These are phyloP conservation scores for Ceyx cyanopectus DNA, from an alignment of 2,113 vertebrate species.

Conservation along the genomic window DNA sequence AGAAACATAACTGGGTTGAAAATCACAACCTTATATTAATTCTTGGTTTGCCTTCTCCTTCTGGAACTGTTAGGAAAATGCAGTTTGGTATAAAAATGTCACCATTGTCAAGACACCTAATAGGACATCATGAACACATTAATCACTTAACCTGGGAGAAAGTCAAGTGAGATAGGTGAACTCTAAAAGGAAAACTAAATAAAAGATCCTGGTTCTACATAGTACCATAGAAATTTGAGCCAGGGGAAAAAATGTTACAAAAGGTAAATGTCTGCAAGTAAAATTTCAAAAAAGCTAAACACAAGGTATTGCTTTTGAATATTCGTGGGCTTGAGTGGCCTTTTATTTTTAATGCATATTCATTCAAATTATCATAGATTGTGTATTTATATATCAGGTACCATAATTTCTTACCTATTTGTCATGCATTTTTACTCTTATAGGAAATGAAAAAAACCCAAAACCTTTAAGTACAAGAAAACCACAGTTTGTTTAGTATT, in stretches of 20 bases:
- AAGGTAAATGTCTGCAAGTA: background rate
- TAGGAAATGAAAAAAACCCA: background rate
- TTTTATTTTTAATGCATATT: background rate
- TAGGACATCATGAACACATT: background rate
- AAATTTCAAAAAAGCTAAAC: background rate
- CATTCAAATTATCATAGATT: background rate
- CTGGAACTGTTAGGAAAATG: background rate
- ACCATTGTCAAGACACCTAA: background rate
- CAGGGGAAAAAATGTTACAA: background rate
- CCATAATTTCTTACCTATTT: background rate
- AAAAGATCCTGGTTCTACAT: background rate
- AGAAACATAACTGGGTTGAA: background rate
- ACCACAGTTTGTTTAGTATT: background rate
- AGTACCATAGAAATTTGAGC: background rate
- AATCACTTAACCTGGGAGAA: background rate
- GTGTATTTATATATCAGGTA: background rate
- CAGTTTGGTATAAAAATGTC: background rate
- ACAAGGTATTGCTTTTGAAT: background rate
- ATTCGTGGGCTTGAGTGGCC: background rate
- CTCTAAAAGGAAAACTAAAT: background rate
- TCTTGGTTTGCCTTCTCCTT: background rate
- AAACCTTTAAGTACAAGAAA: background rate
- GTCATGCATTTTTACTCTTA: background rate
- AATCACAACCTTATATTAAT: background rate
- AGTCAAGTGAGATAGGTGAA: background rate